Evolutionary conservation across 2,113 vertebrate genomes (phyloP).

Genomic region (Notarius lentiginosus): DNA sequence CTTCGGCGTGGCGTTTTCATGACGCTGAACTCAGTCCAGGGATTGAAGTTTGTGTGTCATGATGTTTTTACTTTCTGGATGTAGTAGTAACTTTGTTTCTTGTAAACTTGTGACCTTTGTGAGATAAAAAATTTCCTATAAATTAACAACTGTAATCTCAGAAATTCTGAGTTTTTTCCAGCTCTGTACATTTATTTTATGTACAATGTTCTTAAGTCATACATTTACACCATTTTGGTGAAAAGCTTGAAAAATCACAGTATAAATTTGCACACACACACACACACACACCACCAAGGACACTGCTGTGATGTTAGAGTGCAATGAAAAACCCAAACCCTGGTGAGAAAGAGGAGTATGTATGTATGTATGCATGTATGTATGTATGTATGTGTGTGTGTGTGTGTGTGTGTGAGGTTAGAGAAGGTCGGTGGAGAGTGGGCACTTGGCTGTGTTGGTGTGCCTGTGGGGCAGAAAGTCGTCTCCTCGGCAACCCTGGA

Average conservation of each 20-base stretch:
- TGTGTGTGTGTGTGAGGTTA: slow-evolving; percentile 14
- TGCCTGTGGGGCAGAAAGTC: slow-evolving; percentile 71
- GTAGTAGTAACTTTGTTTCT: no score
- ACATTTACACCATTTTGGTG: background rate
- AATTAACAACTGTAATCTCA: no score
- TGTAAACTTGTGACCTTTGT: no score
- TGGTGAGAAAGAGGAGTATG: slow-evolving; percentile 58
- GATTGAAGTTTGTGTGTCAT: no score
- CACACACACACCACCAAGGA: slow-evolving; percentile 36
- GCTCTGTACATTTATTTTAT: no score
- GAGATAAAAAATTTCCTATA: no score
- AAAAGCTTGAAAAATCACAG: background rate
- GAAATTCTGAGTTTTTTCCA: no score
- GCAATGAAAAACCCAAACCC: slow-evolving; percentile 52
- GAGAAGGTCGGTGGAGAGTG: slow-evolving; percentile 34
- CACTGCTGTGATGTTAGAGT: slow-evolving; percentile 65
- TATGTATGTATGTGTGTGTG: background rate
- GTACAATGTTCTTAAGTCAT: no score
- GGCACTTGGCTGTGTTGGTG: slow-evolving; percentile 47
- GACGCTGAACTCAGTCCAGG: no score
- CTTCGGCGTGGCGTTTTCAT: no score
- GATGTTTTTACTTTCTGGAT: no score
- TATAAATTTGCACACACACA: background rate
- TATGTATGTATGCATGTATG: background rate
- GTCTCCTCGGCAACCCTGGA: slow-evolving; percentile 70